Conservation (phyloP, 2,888 invertebrate species). For the Phaedon cochleariae region DNA sequence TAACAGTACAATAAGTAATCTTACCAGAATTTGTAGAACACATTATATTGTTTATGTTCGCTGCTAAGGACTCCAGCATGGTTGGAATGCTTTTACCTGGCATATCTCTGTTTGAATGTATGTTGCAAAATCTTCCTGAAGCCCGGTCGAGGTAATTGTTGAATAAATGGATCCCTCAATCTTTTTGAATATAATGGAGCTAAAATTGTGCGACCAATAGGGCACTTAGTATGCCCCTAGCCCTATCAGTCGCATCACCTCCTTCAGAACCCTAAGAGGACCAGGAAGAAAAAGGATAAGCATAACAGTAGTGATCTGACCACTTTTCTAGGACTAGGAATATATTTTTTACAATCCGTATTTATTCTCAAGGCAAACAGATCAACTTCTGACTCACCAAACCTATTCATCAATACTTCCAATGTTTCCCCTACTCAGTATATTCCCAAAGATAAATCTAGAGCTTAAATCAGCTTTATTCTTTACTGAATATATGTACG, state of each 20-base stretch:
- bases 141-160: slow-evolving; percentile 12
- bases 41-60: slow-evolving; percentile 8
- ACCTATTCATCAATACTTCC: slow-evolving; percentile 32
- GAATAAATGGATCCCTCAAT: slow-evolving; percentile 7
- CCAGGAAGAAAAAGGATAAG: background rate
- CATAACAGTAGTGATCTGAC: slow-evolving; percentile 1
- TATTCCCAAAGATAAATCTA: background rate
- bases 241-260: slow-evolving; percentile 14
- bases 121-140: slow-evolving; percentile 17
- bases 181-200: slow-evolving; percentile 14
- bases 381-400: slow-evolving; percentile 13
- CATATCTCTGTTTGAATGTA: background rate
- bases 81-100: background rate
- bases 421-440: slow-evolving; percentile 19
- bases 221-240: slow-evolving; percentile 22
- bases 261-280: slow-evolving; percentile 5
- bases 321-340: slow-evolving; percentile 16
- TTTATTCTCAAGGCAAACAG: slow-evolving; percentile 16
- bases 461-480: background rate
- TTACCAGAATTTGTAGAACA: slow-evolving; percentile 8
- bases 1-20: background rate
- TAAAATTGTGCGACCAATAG: slow-evolving; percentile 18
- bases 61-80: slow-evolving; percentile 6
- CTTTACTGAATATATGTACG: slow-evolving; percentile 9
- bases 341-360: slow-evolving; percentile 14